phyloP scores from a whole-genome alignment of 2,888 invertebrate genomes.

The Sepiola atlantica region DNA sequence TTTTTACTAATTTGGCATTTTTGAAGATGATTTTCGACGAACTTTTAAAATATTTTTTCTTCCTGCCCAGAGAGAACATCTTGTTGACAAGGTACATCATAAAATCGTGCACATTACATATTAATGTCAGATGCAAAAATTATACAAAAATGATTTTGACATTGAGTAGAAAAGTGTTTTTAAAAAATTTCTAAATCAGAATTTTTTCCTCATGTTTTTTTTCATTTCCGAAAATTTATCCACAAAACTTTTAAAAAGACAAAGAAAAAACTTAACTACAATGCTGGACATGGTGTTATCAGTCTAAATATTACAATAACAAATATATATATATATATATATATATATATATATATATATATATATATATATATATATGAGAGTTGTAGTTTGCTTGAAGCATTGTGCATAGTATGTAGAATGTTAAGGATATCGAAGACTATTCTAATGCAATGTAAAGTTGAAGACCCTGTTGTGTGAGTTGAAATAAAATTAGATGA shows the following conservation, averaged over 20 bases:
- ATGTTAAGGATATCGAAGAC: no score
- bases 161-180: background rate
- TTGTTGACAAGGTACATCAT: background rate
- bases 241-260: background rate
- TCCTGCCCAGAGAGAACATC: background rate
- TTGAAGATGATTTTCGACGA: background rate
- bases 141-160: background rate
- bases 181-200: background rate
- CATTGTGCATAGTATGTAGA: no score
- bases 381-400: no score
- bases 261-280: background rate
- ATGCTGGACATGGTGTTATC: background rate
- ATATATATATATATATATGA: no score
- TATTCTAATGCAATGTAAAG: no score
- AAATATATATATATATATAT: background rate
- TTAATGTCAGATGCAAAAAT: background rate
- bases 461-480: no score
- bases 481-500: no score
- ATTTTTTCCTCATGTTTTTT: background rate
- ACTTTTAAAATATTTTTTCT: background rate
- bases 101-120: background rate
- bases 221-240: background rate
- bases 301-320: background rate
- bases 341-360: background rate
- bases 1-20: background rate